Base-by-base conservation (phyloP, 2,888 invertebrate genomes). In the Theodoxus fluviatilis region DNA sequence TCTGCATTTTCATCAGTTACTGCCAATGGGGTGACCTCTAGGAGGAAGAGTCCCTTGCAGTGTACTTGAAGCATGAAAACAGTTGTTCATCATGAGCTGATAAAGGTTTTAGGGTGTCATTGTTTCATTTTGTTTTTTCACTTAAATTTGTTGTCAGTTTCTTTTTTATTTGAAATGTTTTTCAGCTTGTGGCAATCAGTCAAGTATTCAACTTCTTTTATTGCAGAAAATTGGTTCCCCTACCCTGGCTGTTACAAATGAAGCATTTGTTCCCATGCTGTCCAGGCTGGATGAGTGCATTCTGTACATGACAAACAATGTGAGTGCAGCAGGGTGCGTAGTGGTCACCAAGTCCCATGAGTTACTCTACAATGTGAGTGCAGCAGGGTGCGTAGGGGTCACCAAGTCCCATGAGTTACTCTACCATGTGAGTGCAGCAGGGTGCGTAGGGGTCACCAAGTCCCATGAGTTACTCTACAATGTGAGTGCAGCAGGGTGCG, bases 211-310 rank as follows among this genome's bases (percentile, higher is more conserved):
- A 40, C 59, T 43, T 49, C 69, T 77, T 72, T 61, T 59, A 38
- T 83, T 81, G 69, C 92, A 94, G 85, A 91, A 94, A 71, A 88
- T 96, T 6, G 92, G 91, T 79, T 93, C 94, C 66, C 91, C 94
- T 0, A 93, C 94, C 0, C 88, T 95, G 78, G 92, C 94, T 0
- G 93, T 94, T 0, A 92, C 93, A 61, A 94, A 93, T 81, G 93
- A 95, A 74, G 90, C 93, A 2, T 96, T 96, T 86, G 92, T 94
- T 78, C 91, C 91, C 63, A 91, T 95, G 74, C 88, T 98, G 22
- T 91, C 93, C 61, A 92, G 93, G 84, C 92, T 98, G 68, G 96
- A 97, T 83, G 92, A 92, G 59, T 95, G 95, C 80, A 91, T 96
- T 72, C 91, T 92, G 9, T 97, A 96, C 85, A 91, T 97, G 88